Evolutionary conservation across 1,140 invertebrate species (phyloP).

Genomic region (Harpegnathos saltator): DNA sequence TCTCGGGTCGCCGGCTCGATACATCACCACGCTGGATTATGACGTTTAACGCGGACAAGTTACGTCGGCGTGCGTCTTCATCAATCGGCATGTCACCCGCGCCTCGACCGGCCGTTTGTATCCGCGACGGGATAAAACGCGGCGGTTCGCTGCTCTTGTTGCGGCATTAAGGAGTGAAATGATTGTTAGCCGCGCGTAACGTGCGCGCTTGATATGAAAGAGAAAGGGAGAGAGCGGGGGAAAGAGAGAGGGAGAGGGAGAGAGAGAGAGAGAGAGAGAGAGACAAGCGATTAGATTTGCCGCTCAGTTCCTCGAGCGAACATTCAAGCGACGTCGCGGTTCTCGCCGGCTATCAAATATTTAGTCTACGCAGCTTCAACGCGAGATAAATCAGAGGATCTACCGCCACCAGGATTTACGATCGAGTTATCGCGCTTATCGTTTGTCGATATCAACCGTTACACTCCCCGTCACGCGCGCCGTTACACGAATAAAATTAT

Average conservation of each 20-base stretch:
- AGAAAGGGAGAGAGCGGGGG: too few relatives aligned
- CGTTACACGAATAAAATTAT: too few relatives aligned
- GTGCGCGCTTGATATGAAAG: conserved; percentile 11
- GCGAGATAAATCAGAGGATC: too few relatives aligned
- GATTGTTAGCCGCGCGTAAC: conserved; percentile 54
- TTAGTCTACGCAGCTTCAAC: not conserved
- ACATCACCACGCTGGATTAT: conserved; percentile 63
- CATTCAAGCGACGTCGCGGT: not conserved
- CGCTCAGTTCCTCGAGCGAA: not conserved
- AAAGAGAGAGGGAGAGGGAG: not conserved
- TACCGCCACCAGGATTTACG: too few relatives aligned
- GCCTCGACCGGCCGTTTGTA: conserved; percentile 13
- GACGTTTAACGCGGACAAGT: conserved; percentile 71
- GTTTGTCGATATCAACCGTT: not conserved
- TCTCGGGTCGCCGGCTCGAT: conserved; percentile 58
- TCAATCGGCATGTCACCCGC: conserved; percentile 58
- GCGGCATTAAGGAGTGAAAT: conserved; percentile 65
- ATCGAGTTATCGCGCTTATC: not conserved
- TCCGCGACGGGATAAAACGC: conserved; percentile 33
- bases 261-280: conserved; percentile 1
- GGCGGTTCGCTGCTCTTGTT: conserved; percentile 30
- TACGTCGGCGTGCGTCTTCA: conserved; percentile 70
- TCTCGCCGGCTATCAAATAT: not conserved
- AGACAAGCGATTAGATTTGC: not conserved
- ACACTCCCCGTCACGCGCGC: conserved; percentile 7